phyloP scores from a whole-genome alignment of 2,888 invertebrate species.

The Nemoura dubitans region DNA sequence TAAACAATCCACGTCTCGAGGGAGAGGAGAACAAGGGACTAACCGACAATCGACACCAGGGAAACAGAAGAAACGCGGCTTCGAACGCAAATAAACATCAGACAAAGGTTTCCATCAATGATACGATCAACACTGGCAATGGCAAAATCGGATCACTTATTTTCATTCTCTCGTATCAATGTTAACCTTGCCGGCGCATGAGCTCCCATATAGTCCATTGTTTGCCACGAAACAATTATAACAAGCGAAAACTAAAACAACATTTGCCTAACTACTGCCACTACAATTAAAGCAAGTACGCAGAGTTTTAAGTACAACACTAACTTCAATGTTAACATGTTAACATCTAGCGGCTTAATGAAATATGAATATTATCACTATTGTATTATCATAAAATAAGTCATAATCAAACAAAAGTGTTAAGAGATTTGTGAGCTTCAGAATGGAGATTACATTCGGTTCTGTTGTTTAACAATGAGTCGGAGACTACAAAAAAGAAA shows the following conservation, averaged over 20 bases:
- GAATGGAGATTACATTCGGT: background rate
- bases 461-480: background rate
- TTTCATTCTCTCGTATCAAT: background rate
- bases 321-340: background rate
- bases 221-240: background rate
- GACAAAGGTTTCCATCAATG: background rate
- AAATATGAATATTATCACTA: background rate
- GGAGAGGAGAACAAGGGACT: background rate
- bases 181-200: background rate
- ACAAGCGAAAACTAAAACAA: background rate
- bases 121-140: background rate
- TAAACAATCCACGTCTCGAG: background rate
- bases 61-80: background rate
- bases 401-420: background rate
- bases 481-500: too few species aligned
- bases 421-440: background rate
- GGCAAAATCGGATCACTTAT: background rate
- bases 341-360: background rate
- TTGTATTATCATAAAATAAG: background rate
- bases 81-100: background rate
- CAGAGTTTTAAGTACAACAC: background rate
- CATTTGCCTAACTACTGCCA: background rate
- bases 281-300: background rate
- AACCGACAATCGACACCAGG: background rate
- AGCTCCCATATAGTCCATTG: too few species aligned